Conservation (phyloP, 1,140 invertebrate species). For the Aphis gossypii region DNA sequence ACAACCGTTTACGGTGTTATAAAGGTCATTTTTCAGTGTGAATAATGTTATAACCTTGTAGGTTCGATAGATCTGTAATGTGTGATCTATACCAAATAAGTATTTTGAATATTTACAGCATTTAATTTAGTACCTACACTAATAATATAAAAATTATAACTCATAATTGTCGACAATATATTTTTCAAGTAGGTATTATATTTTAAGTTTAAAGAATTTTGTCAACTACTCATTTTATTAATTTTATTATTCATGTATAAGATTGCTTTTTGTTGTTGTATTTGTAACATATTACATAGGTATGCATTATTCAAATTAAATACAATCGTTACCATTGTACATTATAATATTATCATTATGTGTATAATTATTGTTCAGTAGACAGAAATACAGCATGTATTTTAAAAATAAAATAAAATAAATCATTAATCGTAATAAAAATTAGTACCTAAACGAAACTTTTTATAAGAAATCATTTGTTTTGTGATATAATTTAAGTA, state of each 20-base stretch:
- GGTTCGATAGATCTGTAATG: background rate
- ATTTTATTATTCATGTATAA: background rate
- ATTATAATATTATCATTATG: background rate
- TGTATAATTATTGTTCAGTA: background rate
- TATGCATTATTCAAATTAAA: background rate
- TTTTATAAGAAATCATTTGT: background rate
- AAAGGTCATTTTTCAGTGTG: slow-evolving; percentile 22
- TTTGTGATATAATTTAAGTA: background rate
- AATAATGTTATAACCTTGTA: background rate
- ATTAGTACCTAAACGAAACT: background rate
- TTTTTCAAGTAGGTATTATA: background rate
- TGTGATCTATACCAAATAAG: background rate
- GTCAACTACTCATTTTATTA: background rate
- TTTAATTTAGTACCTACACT: background rate
- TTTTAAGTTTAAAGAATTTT: background rate
- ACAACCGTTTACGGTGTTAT: background rate
- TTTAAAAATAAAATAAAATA: background rate
- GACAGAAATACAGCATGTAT: background rate
- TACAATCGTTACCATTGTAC: background rate
- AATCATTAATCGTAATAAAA: background rate
- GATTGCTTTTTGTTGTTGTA: background rate
- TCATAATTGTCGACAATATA: background rate
- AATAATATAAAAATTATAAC: background rate
- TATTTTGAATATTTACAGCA: background rate
- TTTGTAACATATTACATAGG: background rate